These are phyloP conservation scores for Patella caerulea DNA, from an alignment of 2,888 invertebrate species.

Conservation along the genomic window DNA sequence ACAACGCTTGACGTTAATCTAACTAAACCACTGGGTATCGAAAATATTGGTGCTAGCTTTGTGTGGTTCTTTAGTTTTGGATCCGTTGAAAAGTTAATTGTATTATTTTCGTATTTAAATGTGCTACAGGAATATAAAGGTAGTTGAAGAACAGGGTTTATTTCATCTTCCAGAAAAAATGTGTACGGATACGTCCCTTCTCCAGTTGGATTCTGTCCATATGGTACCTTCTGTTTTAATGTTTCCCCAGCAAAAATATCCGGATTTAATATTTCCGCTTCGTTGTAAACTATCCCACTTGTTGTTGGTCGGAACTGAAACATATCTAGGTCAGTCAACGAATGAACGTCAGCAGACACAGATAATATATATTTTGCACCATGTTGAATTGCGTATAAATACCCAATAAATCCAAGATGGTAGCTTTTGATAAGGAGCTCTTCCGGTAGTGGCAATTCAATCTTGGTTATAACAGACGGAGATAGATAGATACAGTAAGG, in stretches of 20 bases:
- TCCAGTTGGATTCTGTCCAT: neutral
- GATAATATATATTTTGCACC: neutral
- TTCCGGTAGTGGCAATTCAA: too few relatives aligned
- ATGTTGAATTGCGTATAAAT: conserved; percentile 2
- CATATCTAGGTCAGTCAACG: neutral
- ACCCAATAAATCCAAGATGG: neutral
- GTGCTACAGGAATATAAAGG: neutral
- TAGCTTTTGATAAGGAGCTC: neutral
- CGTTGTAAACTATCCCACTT: neutral
- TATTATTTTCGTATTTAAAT: conserved; percentile 6
- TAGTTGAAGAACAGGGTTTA: neutral
- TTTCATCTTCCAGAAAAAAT: neutral
- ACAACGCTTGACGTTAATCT: neutral
- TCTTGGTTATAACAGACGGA: neutral
- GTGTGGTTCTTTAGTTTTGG: neutral
- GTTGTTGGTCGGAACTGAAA: neutral
- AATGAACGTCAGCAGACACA: conserved; percentile 2
- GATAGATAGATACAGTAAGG: neutral
- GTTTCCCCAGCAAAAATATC: neutral
- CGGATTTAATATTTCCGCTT: neutral
- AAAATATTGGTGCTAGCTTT: neutral
- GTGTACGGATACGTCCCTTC: neutral
- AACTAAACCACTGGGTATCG: neutral
- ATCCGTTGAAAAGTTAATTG: neutral
- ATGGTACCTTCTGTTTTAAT: neutral